phyloP scores from a whole-genome alignment of 2,888 invertebrate species.

The Pycnomerus fuliginosus region DNA sequence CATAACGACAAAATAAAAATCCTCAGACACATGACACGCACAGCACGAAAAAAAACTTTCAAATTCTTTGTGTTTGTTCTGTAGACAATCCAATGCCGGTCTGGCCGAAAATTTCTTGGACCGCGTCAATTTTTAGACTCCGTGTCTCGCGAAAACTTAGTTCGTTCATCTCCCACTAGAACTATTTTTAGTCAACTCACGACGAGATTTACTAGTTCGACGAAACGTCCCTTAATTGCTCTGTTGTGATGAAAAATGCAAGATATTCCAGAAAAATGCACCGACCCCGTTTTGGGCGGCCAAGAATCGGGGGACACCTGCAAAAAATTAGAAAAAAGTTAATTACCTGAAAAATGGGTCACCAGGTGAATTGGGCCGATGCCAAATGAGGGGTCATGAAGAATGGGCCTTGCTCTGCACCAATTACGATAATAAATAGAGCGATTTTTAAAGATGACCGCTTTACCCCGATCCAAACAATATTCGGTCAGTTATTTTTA shows the following conservation, averaged over 20 bases:
- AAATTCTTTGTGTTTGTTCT: not conserved
- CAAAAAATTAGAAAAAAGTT: conserved; percentile 12
- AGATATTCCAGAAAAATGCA: not conserved
- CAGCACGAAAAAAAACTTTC: conserved; percentile 4
- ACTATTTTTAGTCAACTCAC: conserved; percentile 16
- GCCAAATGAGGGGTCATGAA: too few relatives aligned
- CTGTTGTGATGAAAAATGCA: not conserved
- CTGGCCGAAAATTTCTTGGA: conserved; percentile 16
- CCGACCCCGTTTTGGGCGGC: not conserved
- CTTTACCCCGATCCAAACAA: too few relatives aligned
- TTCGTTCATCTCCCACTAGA: conserved; percentile 25
- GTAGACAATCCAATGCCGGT: conserved; percentile 14
- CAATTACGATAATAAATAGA: too few relatives aligned
- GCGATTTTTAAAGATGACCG: too few relatives aligned
- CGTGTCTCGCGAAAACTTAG: conserved; percentile 15
- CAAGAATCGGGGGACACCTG: not conserved
- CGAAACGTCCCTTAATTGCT: conserved; percentile 1
- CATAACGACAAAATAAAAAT: not conserved
- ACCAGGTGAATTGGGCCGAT: conserved; percentile 14
- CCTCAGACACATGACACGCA: too few relatives aligned
- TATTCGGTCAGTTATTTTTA: too few relatives aligned
- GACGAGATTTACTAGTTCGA: conserved; percentile 14
- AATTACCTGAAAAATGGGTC: conserved; percentile 17
- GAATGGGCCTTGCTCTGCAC: too few relatives aligned
- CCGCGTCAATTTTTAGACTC: conserved; percentile 11